These are phyloP conservation scores for Protobothrops mucrosquamatus DNA, from an alignment of 2,113 vertebrate genomes.

Conservation along the genomic window DNA sequence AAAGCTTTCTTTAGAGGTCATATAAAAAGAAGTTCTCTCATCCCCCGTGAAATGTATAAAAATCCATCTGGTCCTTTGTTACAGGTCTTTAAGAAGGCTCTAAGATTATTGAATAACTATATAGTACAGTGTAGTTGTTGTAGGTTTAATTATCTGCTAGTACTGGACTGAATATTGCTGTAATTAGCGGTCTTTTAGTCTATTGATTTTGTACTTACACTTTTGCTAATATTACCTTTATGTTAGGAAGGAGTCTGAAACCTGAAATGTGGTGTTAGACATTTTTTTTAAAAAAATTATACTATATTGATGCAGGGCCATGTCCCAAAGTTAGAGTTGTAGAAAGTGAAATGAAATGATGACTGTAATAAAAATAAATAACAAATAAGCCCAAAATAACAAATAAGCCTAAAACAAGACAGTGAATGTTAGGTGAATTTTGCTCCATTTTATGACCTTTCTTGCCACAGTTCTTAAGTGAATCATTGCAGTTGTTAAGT, in stretches of 20 bases:
- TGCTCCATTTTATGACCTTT: neutral
- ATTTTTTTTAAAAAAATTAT: neutral
- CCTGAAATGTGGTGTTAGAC: neutral
- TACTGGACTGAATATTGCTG: neutral
- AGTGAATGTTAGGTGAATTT: neutral
- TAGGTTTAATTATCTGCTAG: neutral
- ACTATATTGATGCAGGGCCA: neutral
- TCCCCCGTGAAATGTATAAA: neutral
- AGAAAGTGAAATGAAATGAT: neutral
- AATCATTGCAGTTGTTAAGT: neutral
- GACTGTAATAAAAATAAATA: neutral
- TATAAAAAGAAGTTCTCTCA: neutral
- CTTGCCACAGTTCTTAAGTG: neutral
- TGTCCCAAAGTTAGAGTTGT: neutral
- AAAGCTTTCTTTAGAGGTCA: neutral
- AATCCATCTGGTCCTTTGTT: neutral
- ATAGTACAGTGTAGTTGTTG: neutral
- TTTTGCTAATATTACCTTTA: neutral
- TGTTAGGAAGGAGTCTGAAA: neutral
- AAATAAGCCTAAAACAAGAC: too few relatives aligned
- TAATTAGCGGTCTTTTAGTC: neutral
- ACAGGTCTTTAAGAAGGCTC: neutral
- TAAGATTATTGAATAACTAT: neutral
- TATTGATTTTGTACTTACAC: neutral
- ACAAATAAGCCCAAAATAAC: neutral